Evolutionary conservation across 1,140 invertebrate species (phyloP).

Genomic region (Hypothenemus hampei): DNA sequence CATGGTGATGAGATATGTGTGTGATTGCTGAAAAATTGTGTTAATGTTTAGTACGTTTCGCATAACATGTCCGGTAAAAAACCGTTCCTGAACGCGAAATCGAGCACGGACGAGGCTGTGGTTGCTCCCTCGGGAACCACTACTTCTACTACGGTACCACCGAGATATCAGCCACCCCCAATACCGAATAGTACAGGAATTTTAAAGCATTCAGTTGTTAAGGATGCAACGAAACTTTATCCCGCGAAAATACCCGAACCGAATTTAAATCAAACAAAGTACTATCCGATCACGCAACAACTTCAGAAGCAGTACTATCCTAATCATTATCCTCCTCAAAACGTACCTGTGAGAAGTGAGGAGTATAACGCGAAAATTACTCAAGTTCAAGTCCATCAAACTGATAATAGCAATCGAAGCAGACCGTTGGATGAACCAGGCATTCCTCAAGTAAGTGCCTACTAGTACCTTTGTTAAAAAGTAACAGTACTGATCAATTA

Average conservation of each 20-base stretch:
- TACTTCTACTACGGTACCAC: conserved; percentile 48
- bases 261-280: conserved; percentile 16
- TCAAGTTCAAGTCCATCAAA: conserved; percentile 45
- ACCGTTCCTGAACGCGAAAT: conserved; percentile 39
- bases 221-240: conserved; percentile 31
- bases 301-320: conserved; percentile 20
- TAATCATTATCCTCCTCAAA: conserved; percentile 31
- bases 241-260: conserved; percentile 21
- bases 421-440: conserved; percentile 44
- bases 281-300: conserved; percentile 20
- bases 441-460: conserved; percentile 32
- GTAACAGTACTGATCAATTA: not conserved
- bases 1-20: conserved; percentile 26
- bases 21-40: too few relatives aligned
- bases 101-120: conserved; percentile 31
- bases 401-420: conserved; percentile 34
- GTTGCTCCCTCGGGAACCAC: not conserved
- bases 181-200: conserved; percentile 51
- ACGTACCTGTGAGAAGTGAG: conserved; percentile 41
- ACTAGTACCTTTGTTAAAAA: not conserved
- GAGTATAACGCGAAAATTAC: conserved; percentile 43
- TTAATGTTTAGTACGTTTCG: conserved; percentile 19
- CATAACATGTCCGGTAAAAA: conserved; percentile 44
- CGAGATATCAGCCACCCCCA: conserved; percentile 62
- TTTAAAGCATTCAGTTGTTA: conserved; percentile 48